These are phyloP conservation scores for Napeogenes sylphis DNA, from an alignment of 2,888 invertebrate genomes.

Conservation along the genomic window DNA sequence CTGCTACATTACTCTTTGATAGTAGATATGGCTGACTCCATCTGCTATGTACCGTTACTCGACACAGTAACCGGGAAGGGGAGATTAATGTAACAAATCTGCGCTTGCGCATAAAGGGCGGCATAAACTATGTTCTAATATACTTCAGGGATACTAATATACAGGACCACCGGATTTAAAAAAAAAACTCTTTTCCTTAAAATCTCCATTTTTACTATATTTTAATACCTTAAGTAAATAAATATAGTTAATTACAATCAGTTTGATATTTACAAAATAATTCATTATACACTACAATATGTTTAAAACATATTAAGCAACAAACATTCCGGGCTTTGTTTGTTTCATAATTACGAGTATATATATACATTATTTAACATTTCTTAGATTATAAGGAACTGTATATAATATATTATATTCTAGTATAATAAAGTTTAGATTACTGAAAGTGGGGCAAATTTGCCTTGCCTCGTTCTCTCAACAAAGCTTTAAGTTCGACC, in stretches of 20 bases:
- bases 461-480: constrained; percentile 54
- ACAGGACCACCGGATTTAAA: too few species aligned
- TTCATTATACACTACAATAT: too few species aligned
- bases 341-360: too few species aligned
- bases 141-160: too few species aligned
- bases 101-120: constrained; percentile 37
- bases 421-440: constrained; percentile 28
- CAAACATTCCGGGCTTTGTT: too few species aligned
- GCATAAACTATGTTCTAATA: background rate
- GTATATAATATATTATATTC: constrained; percentile 7
- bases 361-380: too few species aligned
- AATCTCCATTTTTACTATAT: too few species aligned
- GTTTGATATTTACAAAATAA: too few species aligned
- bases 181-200: too few species aligned
- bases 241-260: too few species aligned
- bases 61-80: constrained; percentile 71
- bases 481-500: constrained; percentile 70
- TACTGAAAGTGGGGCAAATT: constrained; percentile 71
- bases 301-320: too few species aligned
- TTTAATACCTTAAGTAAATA: too few species aligned
- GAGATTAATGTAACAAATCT: constrained; percentile 71
- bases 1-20: constrained; percentile 49
- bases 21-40: constrained; percentile 64
- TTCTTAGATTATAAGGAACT: background rate
- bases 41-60: constrained; percentile 67